Evolutionary conservation across 1,140 invertebrate species (phyloP).

Genomic region (Drosophila kurseongensis): DNA sequence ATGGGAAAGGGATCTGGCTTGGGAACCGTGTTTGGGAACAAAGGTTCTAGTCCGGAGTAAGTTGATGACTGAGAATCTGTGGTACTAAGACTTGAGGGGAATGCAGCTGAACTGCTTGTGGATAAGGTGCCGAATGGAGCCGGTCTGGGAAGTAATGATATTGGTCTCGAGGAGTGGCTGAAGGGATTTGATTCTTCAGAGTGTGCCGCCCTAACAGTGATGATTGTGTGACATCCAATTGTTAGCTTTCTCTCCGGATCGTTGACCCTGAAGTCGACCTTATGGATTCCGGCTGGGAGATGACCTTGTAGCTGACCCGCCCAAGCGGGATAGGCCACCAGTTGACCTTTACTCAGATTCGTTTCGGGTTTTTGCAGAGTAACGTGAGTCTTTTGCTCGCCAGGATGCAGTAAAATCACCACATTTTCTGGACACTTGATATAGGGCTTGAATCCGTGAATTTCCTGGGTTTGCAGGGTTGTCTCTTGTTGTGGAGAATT

Average conservation of each 20-base stretch:
- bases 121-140: conserved; percentile 7
- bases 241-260: conserved; percentile 86
- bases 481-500: not conserved
- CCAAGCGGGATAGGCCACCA: conserved; percentile 88
- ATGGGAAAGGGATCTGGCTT: conserved; percentile 14
- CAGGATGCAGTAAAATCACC: conserved; percentile 86
- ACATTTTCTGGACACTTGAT: conserved; percentile 88
- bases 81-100: too few species aligned
- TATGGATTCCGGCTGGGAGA: conserved; percentile 86
- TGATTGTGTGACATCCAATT: conserved; percentile 87
- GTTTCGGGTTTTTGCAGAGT: conserved; percentile 88
- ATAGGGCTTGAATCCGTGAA: conserved; percentile 85
- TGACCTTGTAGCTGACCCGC: conserved; percentile 88
- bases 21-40: not conserved
- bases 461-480: not conserved
- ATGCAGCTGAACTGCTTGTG: too few species aligned
- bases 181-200: not conserved
- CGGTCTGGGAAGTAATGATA: conserved; percentile 5
- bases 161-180: not conserved
- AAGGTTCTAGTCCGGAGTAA: not conserved
- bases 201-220: conserved; percentile 86
- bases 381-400: conserved; percentile 86
- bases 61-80: not conserved
- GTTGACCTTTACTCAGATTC: conserved; percentile 89
- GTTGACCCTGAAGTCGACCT: conserved; percentile 87